Conservation (phyloP, 2,797 vertebrate genomes). For the Neomorphus geoffroyi region DNA sequence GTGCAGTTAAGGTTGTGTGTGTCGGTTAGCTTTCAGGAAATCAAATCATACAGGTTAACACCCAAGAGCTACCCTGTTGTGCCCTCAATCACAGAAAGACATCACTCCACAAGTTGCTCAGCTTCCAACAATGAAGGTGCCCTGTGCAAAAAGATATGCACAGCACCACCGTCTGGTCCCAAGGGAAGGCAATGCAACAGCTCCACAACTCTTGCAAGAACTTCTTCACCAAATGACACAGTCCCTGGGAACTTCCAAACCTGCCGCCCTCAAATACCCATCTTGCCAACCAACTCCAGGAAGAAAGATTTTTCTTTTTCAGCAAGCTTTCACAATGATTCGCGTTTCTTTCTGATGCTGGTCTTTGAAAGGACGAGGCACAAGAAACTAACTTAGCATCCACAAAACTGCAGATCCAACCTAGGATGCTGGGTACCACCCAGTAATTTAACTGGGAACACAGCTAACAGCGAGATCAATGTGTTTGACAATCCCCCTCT, state of each 20-base stretch:
- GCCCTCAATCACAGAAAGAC: neutral
- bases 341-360: neutral
- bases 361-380: neutral
- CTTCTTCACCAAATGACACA: neutral
- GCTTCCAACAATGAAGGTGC: neutral
- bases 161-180: too few relatives aligned
- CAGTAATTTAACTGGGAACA: neutral
- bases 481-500: neutral
- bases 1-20: neutral
- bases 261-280: neutral
- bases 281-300: neutral
- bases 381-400: neutral
- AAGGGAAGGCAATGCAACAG: neutral
- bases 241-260: neutral
- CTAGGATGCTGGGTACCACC: neutral
- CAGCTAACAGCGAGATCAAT: neutral
- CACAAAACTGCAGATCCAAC: neutral
- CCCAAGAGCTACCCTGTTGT: neutral
- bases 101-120: neutral
- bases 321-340: neutral
- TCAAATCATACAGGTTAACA: neutral
- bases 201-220: neutral
- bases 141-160: neutral
- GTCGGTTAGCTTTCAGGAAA: neutral
- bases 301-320: neutral